Conservation (phyloP, 2,888 invertebrate species). For the Machimus rusticus region DNA sequence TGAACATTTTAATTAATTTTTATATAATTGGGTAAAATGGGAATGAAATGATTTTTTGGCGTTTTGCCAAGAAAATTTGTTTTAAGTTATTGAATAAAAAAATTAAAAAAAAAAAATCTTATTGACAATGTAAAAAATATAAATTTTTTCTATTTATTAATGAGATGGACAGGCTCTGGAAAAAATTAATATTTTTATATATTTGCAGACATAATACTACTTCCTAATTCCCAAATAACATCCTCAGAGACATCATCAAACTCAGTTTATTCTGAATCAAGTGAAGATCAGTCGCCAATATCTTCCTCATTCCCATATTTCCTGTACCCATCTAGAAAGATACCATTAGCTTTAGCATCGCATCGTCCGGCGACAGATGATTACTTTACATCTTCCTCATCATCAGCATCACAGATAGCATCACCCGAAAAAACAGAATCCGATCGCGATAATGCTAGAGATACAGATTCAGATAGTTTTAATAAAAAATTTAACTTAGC, state of each 20-base stretch:
- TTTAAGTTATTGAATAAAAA: neutral
- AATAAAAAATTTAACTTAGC: constrained; percentile 19
- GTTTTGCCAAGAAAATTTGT: neutral
- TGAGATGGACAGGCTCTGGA: neutral
- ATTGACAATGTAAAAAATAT: neutral
- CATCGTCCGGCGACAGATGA: constrained; percentile 63
- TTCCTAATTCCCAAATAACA: constrained; percentile 63
- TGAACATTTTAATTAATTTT: neutral
- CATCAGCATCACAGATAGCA: constrained; percentile 49
- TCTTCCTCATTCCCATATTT: constrained; percentile 64
- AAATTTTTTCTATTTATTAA: constrained; percentile 10
- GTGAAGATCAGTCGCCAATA: constrained; percentile 44
- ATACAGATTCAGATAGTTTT: neutral
- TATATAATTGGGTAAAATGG: neutral
- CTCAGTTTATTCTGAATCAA: constrained; percentile 63
- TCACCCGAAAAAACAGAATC: constrained; percentile 17
- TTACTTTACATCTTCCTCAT: constrained; percentile 56
- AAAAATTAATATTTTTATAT: constrained; percentile 18
- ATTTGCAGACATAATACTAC: constrained; percentile 67
- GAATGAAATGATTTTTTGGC: neutral
- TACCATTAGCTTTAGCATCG: constrained; percentile 62
- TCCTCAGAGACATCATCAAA: constrained; percentile 66
- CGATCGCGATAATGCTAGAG: constrained; percentile 14
- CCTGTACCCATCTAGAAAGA: constrained; percentile 66
- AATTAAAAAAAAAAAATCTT: neutral